Percentiles rank a stretch among this genome's conserved stretches.
Evolutionary conservation across 2,888 invertebrate genomes (phyloP).

Genomic region (Punctoribates punctum): DNA sequence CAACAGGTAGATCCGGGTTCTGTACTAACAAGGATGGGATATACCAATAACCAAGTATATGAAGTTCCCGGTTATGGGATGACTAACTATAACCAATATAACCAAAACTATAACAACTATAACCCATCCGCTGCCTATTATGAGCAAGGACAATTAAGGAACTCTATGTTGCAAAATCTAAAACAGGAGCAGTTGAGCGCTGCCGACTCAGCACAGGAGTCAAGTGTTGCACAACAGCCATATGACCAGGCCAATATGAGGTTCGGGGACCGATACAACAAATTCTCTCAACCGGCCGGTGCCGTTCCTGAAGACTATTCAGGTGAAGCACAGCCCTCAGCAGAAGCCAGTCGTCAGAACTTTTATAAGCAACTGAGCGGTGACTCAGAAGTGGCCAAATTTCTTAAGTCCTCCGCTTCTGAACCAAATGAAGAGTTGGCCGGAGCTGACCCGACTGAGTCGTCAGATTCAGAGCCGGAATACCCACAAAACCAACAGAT

Average conservation of each 20-base stretch:
- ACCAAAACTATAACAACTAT: neutral
- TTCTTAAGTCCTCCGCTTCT: neutral
- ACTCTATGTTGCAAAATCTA: neutral
- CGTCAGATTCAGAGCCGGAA: neutral
- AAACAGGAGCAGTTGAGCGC: neutral
- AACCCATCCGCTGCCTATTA: constrained; percentile 5
- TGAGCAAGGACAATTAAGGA: constrained; percentile 8
- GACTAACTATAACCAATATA: neutral
- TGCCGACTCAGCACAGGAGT: neutral
- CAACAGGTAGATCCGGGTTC: constrained; percentile 21
- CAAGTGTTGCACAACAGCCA: neutral
- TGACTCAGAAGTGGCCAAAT: constrained; percentile 23
- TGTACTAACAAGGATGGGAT: constrained; percentile 25
- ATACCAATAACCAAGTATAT: constrained; percentile 19
- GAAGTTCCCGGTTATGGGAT: constrained; percentile 12
- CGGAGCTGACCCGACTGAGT: neutral
- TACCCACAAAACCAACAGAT: neutral
- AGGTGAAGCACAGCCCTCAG: neutral
- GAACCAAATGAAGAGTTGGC: constrained; percentile 1
- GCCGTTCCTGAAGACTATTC: neutral
- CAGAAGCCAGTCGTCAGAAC: constrained; percentile 20
- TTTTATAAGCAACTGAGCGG: constrained; percentile 9
- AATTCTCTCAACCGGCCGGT: neutral
- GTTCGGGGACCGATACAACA: neutral
- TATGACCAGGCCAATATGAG: constrained; percentile 12